These are phyloP conservation scores for Lasioglossum zephyrum DNA, from an alignment of 2,888 invertebrate genomes.

Conservation along the genomic window DNA sequence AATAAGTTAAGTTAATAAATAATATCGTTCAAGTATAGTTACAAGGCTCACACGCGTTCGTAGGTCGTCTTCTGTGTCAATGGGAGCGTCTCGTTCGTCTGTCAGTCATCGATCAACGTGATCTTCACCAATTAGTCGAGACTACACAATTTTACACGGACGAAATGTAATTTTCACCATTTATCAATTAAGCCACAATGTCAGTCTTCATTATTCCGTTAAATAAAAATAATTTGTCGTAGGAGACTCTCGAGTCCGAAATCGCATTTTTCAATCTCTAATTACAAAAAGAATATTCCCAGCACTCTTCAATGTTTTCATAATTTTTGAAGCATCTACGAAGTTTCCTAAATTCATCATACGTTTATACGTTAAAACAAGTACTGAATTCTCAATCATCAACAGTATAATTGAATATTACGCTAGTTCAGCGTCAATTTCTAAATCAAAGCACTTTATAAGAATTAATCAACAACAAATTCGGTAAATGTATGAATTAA, in stretches of 20 bases:
- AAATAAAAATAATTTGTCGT: neutral
- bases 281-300: neutral
- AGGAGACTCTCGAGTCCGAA: neutral
- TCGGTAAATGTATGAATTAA: neutral
- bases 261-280: neutral
- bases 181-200: neutral
- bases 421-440: neutral
- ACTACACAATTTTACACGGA: neutral
- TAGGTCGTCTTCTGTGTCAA: conserved; percentile 12
- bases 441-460: neutral
- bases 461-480: neutral
- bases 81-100: conserved; percentile 45
- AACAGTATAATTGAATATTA: neutral
- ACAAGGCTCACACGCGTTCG: conserved; percentile 19
- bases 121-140: neutral
- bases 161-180: neutral
- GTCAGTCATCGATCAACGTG: conserved; percentile 28
- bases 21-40: conserved; percentile 40
- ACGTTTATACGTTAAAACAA: neutral
- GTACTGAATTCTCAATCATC: neutral
- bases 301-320: neutral
- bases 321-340: neutral
- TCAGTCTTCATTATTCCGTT: neutral
- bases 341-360: neutral
- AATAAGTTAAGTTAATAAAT: conserved; percentile 71